Evolutionary conservation across 2,797 vertebrate species (phyloP).

Genomic region (Phalloptychus januarius): DNA sequence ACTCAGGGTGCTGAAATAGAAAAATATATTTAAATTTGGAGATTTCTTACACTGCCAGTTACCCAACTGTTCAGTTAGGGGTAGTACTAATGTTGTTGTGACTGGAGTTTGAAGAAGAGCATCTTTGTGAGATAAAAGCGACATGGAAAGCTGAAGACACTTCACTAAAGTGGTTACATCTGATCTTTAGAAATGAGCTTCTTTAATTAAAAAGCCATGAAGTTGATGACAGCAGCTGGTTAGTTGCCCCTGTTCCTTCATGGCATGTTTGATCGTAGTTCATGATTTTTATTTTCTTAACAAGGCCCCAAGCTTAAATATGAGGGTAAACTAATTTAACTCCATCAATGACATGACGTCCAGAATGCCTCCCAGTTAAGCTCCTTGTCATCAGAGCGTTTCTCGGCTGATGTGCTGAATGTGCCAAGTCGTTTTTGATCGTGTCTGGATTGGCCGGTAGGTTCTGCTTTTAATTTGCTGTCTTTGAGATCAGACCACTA

Average conservation of each 20-base stretch:
- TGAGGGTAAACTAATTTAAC: slow-evolving; percentile 36
- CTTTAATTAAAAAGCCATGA: slow-evolving; percentile 26
- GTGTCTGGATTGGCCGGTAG: neutral
- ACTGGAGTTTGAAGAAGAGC: slow-evolving; percentile 11
- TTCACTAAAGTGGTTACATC: neutral
- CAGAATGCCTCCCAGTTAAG: slow-evolving; percentile 36
- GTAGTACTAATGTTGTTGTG: neutral
- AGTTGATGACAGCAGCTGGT: slow-evolving; percentile 28
- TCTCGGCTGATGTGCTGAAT: slow-evolving; percentile 22
- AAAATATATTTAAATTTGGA: neutral
- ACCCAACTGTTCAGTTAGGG: neutral
- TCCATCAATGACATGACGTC: slow-evolving; percentile 29
- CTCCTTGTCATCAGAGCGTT: slow-evolving; percentile 26
- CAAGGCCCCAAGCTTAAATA: slow-evolving; percentile 17
- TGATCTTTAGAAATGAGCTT: neutral
- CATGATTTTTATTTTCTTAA: slow-evolving; percentile 36
- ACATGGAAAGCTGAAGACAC: slow-evolving; percentile 22
- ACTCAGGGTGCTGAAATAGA: neutral
- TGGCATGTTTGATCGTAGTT: slow-evolving; percentile 26
- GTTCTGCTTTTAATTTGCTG: slow-evolving; percentile 20
- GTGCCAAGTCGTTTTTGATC: slow-evolving; percentile 18
- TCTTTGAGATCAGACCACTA: neutral
- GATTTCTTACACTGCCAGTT: neutral
- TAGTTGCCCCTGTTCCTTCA: slow-evolving; percentile 38
- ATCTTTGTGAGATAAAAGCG: slow-evolving; percentile 43